These are phyloP conservation scores for Apogon hyalosoma DNA, from an alignment of 2,797 vertebrate species.

Conservation along the genomic window DNA sequence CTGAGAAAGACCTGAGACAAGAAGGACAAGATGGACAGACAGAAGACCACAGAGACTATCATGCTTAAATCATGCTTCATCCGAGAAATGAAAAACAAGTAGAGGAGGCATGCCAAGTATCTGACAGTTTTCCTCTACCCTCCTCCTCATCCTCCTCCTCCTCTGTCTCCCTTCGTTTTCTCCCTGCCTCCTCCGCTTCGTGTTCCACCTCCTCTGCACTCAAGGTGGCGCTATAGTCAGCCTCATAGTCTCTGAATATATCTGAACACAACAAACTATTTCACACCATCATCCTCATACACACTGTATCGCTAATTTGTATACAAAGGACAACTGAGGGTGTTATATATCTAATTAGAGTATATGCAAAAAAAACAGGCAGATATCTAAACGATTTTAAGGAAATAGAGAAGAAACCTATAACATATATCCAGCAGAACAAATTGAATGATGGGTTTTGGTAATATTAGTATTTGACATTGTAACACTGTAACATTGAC, in stretches of 20 bases:
- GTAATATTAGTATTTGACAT: no score
- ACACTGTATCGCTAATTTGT: background rate
- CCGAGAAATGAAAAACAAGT: slow-evolving; percentile 11
- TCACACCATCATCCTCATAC: slow-evolving; percentile 35
- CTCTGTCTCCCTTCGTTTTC: slow-evolving; percentile 59
- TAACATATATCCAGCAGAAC: no score
- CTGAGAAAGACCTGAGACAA: background rate
- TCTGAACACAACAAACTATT: slow-evolving; percentile 72
- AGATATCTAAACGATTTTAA: no score
- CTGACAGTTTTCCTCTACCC: slow-evolving; percentile 76
- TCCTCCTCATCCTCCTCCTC: slow-evolving; percentile 52
- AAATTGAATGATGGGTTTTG: no score
- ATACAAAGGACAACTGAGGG: background rate
- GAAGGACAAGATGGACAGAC: slow-evolving; percentile 5
- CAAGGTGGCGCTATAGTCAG: slow-evolving; percentile 74
- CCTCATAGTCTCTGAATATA: slow-evolving; percentile 79
- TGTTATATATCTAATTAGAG: slow-evolving; percentile 8
- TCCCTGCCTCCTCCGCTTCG: slow-evolving; percentile 67
- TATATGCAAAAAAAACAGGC: no score
- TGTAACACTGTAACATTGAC: no score
- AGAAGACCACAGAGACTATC: background rate
- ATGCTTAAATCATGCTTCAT: slow-evolving; percentile 37
- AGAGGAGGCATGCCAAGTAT: slow-evolving; percentile 76
- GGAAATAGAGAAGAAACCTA: no score
- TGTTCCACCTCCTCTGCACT: slow-evolving; percentile 70